Evolutionary conservation across 2,113 vertebrate species (phyloP), one percentile per base, ranked within the genome.

Genomic region (Trachemys scripta): DNA sequence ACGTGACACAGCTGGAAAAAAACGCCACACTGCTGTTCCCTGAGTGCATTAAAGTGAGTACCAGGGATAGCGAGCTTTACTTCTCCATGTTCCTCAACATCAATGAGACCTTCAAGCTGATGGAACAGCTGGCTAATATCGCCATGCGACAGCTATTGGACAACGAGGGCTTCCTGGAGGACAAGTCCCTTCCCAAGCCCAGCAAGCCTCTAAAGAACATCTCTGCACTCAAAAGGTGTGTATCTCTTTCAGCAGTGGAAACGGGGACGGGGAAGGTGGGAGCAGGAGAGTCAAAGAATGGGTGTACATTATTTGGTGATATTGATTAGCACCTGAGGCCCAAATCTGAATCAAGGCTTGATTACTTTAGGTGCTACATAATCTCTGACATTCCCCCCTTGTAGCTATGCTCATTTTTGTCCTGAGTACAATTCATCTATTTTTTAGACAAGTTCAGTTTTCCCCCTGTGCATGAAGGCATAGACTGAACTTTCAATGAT

Each of bases 71-170:
- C 0, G 99, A 99, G 69, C 99, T 99, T 92, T 99, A 99, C 98
- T 99, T 99, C 98, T 99, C 99, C 94, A 99, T 99, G 99, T 99
- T 99, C 97, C 99, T 99, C 87, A 99, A 99, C 98, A 99, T 99
- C 95, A 98, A 98, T 0, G 99, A 99, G 98, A 99, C 99, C 8
- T 99, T 99, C 98, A 99, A 99, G 95, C 98, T 99, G 79, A 99
- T 99, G 99, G 99, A 99, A 96, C 99, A 99, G 97, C 97, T 99
- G 59, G 99, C 99, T 92, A 99, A 99, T 98, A 99, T 99, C 35
- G 99, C 99, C 29, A 99, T 99, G 99, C 96, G 99, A 47, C 99
- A 99, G 95, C 98, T 99, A 0, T 97, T 99, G 38, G 99, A 99
- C 98, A 99, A 98, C 0, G 99, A 99, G 94, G 98, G 98, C 47